These are phyloP conservation scores for western clawed frog (Xenopus tropicalis) DNA, from an alignment of 2,113 vertebrate species.

Conservation along the genomic window DNA sequence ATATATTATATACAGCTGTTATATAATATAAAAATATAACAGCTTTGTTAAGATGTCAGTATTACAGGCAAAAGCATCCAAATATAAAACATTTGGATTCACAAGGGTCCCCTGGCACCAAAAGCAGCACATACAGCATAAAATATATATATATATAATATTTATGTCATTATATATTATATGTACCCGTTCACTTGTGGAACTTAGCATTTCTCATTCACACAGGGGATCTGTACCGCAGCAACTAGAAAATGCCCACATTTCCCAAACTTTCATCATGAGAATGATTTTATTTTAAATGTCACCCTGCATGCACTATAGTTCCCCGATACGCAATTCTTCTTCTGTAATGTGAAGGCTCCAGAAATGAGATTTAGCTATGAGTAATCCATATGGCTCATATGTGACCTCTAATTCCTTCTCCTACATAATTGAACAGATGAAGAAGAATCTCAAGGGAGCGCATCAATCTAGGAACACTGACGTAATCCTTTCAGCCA, in stretches of 20 bases:
- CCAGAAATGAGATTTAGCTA: slow-evolving; percentile 4
- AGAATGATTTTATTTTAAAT: neutral
- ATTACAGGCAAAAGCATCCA: too few relatives aligned
- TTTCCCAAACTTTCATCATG: neutral
- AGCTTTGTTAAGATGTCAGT: too few relatives aligned
- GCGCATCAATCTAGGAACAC: slow-evolving; percentile 47
- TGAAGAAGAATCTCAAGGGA: slow-evolving; percentile 55
- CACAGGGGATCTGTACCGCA: neutral
- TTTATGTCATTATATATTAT: too few relatives aligned
- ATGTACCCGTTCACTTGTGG: too few relatives aligned
- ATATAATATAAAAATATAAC: too few relatives aligned
- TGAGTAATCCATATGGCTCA: slow-evolving; percentile 10
- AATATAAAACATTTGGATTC: too few relatives aligned
- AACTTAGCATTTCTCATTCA: neutral
- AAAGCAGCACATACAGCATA: too few relatives aligned
- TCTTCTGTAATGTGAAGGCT: neutral
- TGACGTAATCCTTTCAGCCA: slow-evolving; percentile 65
- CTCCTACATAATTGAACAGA: slow-evolving; percentile 61
- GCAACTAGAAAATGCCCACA: neutral
- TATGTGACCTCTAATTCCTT: slow-evolving; percentile 41
- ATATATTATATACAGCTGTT: too few relatives aligned
- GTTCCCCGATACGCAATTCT: neutral
- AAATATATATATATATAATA: too few relatives aligned
- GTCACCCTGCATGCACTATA: neutral
- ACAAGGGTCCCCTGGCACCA: too few relatives aligned